Base-by-base conservation (phyloP, 2,888 invertebrate species). In the Synergus gifuensis region DNA sequence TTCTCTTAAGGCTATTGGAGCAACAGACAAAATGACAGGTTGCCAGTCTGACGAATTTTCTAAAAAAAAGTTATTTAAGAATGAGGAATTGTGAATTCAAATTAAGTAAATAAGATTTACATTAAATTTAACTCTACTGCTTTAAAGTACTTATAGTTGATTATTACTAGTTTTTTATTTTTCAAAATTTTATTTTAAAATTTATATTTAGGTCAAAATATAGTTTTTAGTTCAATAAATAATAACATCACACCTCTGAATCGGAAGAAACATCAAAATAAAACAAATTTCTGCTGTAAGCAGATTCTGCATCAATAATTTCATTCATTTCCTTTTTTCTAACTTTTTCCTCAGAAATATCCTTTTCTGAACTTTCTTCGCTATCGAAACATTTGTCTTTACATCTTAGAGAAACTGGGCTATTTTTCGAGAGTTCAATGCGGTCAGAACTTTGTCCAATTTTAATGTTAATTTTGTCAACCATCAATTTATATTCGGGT, bases 211-310 rank as follows among this genome's bases (percentile, higher is more conserved):
- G 28, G 28, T 28, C 28, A 28, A 28, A 28, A 28, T 28, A 28
- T 28, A 28, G 28, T 28, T 28, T n/a, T 5, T 49, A n/a, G 12
- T 22, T 11, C 12, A 60, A 58, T 60, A 60, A n/a, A 4, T 22
- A 22, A 22, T 22, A 22, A 60, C 11, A 60, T 60, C 22, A 11
- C 12, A 60, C 87, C 22, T 85, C 80, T 36, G 69, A 85, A 11
- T 81, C 78, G 28, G 22, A 60, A 22, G 89, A 88, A 54, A 84
- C 84, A 8, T 89, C 88, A 0, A 89, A 89, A 76, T 84, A 87
- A 64, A 88, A 85, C 2, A 89, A 89, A 8, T 90, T 90, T 9
- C 83, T 87, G 60, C 4, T 22, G 44, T 90, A 90, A 28, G 85
- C 82, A 42, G 88, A 88, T 82, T 90, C 88, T 12, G 85, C 79